Percentiles rank a stretch among this genome's conserved stretches.
Evolutionary conservation across 2,888 invertebrate genomes (phyloP).

Genomic region (Colletes collaris): DNA sequence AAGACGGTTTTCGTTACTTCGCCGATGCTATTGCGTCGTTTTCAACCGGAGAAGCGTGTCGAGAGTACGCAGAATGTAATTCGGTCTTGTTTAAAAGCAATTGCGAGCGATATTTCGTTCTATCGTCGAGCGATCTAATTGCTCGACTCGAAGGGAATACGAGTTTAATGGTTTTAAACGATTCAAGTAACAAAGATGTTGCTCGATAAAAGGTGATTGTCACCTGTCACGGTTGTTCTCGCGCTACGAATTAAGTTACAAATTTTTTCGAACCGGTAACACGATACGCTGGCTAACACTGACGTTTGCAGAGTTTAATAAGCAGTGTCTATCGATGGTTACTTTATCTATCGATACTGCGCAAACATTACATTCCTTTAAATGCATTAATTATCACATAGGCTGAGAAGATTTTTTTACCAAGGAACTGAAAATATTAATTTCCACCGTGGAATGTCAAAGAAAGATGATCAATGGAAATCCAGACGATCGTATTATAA

Average conservation of each 20-base stretch:
- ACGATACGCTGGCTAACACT: conserved; percentile 30
- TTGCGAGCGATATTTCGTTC: conserved; percentile 36
- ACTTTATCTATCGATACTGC: not conserved
- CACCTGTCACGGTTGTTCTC: not conserved
- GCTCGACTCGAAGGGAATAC: not conserved
- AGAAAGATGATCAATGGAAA: too few species aligned
- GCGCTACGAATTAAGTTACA: conserved; percentile 38
- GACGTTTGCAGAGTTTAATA: not conserved
- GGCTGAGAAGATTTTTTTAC: not conserved
- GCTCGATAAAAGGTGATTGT: conserved; percentile 3
- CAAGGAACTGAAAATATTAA: too few species aligned
- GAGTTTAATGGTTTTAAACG: conserved; percentile 44
- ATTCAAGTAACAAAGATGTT: conserved; percentile 7
- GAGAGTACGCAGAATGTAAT: conserved; percentile 14
- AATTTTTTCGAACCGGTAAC: conserved; percentile 54
- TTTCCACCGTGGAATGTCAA: too few species aligned
- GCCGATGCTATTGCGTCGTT: not conserved
- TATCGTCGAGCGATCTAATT: conserved; percentile 35
- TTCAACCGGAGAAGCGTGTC: not conserved
- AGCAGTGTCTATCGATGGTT: not conserved
- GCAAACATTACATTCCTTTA: too few species aligned
- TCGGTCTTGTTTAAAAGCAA: conserved; percentile 38
- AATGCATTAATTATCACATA: not conserved
- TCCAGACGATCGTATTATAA: too few species aligned
- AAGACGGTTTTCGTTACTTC: too few species aligned